These are phyloP conservation scores for Eucriotettix oculatus DNA, from an alignment of 2,888 invertebrate genomes.

Conservation along the genomic window DNA sequence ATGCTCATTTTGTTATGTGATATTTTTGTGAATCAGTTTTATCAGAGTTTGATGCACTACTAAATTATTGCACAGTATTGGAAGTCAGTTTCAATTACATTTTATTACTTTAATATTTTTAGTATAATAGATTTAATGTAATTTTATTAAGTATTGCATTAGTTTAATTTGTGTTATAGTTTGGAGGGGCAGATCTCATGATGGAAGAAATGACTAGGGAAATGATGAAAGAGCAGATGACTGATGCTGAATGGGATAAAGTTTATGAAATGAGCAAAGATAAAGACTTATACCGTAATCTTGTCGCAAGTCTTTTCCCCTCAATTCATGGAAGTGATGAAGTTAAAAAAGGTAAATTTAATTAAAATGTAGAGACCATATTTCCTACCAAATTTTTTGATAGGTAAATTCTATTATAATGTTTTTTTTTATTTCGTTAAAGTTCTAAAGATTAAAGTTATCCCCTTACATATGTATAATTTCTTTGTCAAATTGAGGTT, in stretches of 20 bases:
- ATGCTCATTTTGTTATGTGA: not conserved
- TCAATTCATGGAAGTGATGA: constrained; percentile 95
- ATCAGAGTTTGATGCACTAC: too few relatives aligned
- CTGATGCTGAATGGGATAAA: constrained; percentile 84
- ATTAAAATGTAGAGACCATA: not conserved
- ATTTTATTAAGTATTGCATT: not conserved
- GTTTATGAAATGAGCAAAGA: constrained; percentile 96
- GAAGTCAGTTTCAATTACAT: too few relatives aligned
- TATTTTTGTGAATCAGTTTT: too few relatives aligned
- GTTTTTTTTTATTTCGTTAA: not conserved
- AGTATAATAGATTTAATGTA: not conserved
- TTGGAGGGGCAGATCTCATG: constrained; percentile 69
- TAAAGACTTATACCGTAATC: constrained; percentile 71
- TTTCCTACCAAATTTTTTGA: not conserved
- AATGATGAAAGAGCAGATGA: constrained; percentile 86
- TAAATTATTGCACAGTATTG: too few relatives aligned
- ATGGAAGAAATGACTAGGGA: constrained; percentile 83
- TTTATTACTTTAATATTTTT: not conserved
- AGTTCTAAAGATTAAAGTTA: too few relatives aligned
- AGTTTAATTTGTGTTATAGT: constrained; percentile 28
- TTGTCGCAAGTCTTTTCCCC: constrained; percentile 85
- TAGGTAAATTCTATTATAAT: not conserved
- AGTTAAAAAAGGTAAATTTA: constrained; percentile 51
- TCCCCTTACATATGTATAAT: too few relatives aligned
- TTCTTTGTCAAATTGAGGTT: too few relatives aligned